Conservation (phyloP, 2,888 invertebrate genomes). For the Tipula confusa region DNA sequence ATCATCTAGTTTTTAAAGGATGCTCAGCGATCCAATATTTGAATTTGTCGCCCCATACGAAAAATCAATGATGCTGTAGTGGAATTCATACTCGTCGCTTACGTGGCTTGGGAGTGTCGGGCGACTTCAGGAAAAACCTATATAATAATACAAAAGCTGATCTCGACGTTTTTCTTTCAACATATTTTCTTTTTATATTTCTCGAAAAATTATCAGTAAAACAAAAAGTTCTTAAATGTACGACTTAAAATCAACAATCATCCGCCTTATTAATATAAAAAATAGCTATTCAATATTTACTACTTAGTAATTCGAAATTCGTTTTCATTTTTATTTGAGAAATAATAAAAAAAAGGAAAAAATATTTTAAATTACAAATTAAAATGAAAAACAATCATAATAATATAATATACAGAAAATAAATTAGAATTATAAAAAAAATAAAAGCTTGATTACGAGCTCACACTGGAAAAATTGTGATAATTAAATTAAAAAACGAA, state of each 20-base stretch:
- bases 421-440: not conserved
- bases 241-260: not conserved
- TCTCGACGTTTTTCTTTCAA: not conserved
- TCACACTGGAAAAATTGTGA: slow-evolving; percentile 13
- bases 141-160: not conserved
- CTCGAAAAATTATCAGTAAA: not conserved
- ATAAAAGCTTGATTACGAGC: not conserved
- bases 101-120: too few relatives aligned
- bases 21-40: too few relatives aligned
- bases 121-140: not conserved
- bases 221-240: not conserved
- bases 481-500: not conserved
- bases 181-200: not conserved
- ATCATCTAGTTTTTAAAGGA: too few relatives aligned
- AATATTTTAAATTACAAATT: not conserved
- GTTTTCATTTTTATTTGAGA: too few relatives aligned
- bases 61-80: too few relatives aligned
- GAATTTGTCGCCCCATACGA: too few relatives aligned
- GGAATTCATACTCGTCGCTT: too few relatives aligned
- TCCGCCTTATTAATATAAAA: not conserved
- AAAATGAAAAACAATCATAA: not conserved
- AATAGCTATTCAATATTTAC: too few relatives aligned
- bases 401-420: not conserved
- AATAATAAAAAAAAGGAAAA: too few relatives aligned
- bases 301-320: not conserved